phyloP scores from a whole-genome alignment of 2,113 vertebrate genomes.

The Neoarius graeffei region DNA sequence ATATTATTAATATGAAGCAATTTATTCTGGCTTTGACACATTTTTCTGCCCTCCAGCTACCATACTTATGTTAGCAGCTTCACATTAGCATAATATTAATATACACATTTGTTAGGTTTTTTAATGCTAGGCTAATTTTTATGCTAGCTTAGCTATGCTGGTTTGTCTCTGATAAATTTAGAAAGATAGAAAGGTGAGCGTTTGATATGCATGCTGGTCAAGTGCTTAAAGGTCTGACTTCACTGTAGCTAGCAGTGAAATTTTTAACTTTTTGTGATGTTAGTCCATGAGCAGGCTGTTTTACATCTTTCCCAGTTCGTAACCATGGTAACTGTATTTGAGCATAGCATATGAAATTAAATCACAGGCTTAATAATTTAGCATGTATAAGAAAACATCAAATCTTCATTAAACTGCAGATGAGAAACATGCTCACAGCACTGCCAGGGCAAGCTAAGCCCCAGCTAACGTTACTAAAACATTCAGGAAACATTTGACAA shows the following conservation, averaged over 20 bases:
- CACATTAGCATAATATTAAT: constrained; percentile 16
- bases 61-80: background rate
- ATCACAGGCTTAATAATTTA: background rate
- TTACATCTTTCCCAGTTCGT: background rate
- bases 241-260: background rate
- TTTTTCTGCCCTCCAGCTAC: background rate
- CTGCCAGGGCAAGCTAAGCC: background rate
- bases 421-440: background rate
- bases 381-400: background rate
- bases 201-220: background rate
- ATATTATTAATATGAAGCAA: constrained; percentile 25
- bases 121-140: constrained; percentile 14
- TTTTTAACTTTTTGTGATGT: background rate
- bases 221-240: background rate
- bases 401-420: background rate
- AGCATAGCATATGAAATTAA: background rate
- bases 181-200: background rate
- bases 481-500: background rate
- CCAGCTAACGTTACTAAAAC: background rate
- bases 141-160: background rate
- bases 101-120: background rate
- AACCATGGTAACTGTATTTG: background rate
- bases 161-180: background rate
- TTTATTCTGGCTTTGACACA: constrained; percentile 18
- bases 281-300: background rate